Base-by-base conservation (phyloP, 2,888 invertebrate genomes). In the Criorhina ranunculi region DNA sequence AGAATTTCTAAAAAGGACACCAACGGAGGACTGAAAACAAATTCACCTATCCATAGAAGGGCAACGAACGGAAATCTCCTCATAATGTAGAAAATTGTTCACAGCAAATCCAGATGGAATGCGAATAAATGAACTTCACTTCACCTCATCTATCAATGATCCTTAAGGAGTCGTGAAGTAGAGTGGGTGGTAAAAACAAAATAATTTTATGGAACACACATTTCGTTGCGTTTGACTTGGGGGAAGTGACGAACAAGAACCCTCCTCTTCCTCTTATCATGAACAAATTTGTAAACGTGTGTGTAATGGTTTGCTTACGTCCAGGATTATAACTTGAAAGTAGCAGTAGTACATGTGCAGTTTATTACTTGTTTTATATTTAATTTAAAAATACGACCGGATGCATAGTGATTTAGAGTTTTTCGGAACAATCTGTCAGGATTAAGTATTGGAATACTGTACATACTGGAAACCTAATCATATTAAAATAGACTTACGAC, bases 41-140 rank as follows among this genome's bases (percentile, higher is more conserved):
- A 73, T 53, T 60, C 46, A 46, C 42, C 42, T 49, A 49, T 29
- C 7, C 29, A n/a, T 15, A 33, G 33, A 19, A 37, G 69, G 33
- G 49, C 59, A 59, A 51, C 46, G 40, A 40, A 49, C 31, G 72
- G 46, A 60, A 35, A 57, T 57, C 46, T 57, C 19, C 69, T 19
- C 19, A 19, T 35, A 66, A 35, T 9, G 17, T 9, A 31, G 31
- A 11, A 60, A 55, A 33, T 17, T 6, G 6, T 31, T 53, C 42
- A 69, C 49, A 60, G 17, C 35, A 55, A 29, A 46, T 69, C 17
- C 35, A 44, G 9, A 24, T 11, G 40, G 67, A 29, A 60, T 17
- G 40, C 15, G 37, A 29, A 37, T 29, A 59, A 55, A 55, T 55
- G 15, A 53, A 67, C 67, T 60, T 60, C 24, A 57, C 17, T 44